Evolutionary conservation across 2,888 invertebrate genomes (phyloP), one percentile per base, ranked within the genome.

Genomic region (Drosophila emarginata): DNA sequence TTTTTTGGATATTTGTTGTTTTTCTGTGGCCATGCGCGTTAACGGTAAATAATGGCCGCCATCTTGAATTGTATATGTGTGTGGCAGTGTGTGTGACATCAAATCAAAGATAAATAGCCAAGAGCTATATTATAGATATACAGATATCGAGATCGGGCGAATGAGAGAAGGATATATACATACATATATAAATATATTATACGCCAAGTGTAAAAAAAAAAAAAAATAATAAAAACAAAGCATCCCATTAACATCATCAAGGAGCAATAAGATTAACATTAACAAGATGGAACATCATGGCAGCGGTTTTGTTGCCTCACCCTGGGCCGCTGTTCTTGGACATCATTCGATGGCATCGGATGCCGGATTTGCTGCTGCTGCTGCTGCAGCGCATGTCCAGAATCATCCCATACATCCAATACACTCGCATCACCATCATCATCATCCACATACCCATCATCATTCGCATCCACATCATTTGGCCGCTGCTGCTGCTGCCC

Each of bases 281-380:
- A 28, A 4, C 51, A 40, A n/a, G 37, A 94, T 96, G 96, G 96
- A 96, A 94, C 96, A 96, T 92, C 95, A 95, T 83, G 94, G 95
- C 89, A 93, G 94, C 90, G 95, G 95, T 77, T 95, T 94, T 90
- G 94, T 95, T 72, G 93, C 95, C 89, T 96, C 96, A 91, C 96
- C 96, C 87, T 96, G 95, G 95, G 95, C 95, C 87, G 95, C 95
- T 93, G 96, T 93, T 92, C 95, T 91, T 94, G 95, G 90, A 80
- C 92, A 89, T 84, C 93, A 90, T 66, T 93, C 89, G 64, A 91
- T 90, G 91, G 90, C 85, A 86, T 93, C 62, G 59, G 91, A 92
- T 80, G 91, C 91, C 61, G 90, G 91, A 64, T 91, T 91, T 60
- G 90, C 90, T 56, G 91, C 92, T 64, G 91, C 91, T 69, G 91